Evolutionary conservation across 2,888 invertebrate species (phyloP), one percentile per base, ranked within the genome.

Genomic region (Sycophila texana): DNA sequence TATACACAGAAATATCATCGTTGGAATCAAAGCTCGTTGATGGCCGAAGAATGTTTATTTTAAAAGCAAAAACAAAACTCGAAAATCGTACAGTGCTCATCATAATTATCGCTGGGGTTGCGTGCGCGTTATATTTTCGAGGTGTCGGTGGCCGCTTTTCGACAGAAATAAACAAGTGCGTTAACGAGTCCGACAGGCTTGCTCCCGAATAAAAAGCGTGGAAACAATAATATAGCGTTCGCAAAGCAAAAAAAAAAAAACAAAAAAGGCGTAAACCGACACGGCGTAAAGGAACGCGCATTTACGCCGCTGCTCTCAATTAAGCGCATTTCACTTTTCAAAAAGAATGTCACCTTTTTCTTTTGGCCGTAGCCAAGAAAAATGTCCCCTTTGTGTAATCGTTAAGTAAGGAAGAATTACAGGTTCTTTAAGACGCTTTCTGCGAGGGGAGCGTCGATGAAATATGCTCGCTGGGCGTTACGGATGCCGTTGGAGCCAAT

Each of bases 101-200:
- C 65, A 12, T 65, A 73, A 73, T 73, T 73, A 73, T 26, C 57
- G 47, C 53, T 63, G 22, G 51, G 51, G 12, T n/a, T n/a, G 51
- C 47, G n/a, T 16, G 47, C 3, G 7, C 30, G 26, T 20, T 20
- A 30, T 47, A 58, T 58, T 70, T 39, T 47, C 70, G 70, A 57
- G 18, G 55, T 14, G 16, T 57, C 39, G 13, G 71, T 7, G 18
- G 14, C 12, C 18, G 55, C 39, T 53, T 73, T 74, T 74, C 47
- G 65, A 57, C 55, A 57, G 74, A 55, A 74, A 63, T 65, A 74
- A 74, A 74, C 47, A 74, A 63, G 73, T 63, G 55, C 63, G 55
- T 53, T 53, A 73, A 53, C 61, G 22, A 22, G 51, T 10, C 47
- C 55, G 65, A 30, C n/a, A 14, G 5, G 14, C 14, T 1, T 49